Evolutionary conservation across 2,113 vertebrate genomes (phyloP).

Genomic region (Edolisoma coerulescens): DNA sequence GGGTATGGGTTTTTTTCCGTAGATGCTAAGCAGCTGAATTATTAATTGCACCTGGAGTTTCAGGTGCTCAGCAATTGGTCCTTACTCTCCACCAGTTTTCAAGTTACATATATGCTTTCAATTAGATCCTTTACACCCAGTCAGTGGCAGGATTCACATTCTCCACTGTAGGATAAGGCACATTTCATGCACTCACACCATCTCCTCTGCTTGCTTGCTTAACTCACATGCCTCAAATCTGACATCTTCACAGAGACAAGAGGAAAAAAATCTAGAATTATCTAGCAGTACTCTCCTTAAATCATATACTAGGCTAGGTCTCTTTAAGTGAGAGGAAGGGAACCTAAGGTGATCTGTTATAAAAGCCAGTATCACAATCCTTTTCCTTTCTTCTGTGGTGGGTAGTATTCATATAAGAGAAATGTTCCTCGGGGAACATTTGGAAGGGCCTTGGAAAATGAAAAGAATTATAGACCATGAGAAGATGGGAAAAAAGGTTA

Average conservation of each 20-base stretch:
- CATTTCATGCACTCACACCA: neutral
- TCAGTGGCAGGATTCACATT: neutral
- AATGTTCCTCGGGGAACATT: neutral
- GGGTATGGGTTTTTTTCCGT: neutral
- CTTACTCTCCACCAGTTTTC: neutral
- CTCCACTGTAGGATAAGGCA: neutral
- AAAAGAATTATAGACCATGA: neutral
- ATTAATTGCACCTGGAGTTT: neutral
- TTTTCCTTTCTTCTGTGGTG: neutral
- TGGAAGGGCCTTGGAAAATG: neutral
- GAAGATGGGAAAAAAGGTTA: neutral
- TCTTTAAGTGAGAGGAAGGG: neutral
- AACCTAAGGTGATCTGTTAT: neutral
- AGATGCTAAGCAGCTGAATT: neutral
- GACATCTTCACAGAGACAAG: neutral
- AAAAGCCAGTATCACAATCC: neutral
- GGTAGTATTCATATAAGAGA: neutral
- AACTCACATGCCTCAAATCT: neutral
- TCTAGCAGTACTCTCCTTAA: neutral
- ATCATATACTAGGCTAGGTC: too few relatives aligned
- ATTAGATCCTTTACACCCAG: neutral
- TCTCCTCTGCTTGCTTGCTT: neutral
- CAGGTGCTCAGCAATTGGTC: neutral
- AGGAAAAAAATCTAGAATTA: neutral
- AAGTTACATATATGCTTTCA: neutral